phyloP scores from a whole-genome alignment of 2,888 invertebrate genomes.

The Cerceris ruficornis region DNA sequence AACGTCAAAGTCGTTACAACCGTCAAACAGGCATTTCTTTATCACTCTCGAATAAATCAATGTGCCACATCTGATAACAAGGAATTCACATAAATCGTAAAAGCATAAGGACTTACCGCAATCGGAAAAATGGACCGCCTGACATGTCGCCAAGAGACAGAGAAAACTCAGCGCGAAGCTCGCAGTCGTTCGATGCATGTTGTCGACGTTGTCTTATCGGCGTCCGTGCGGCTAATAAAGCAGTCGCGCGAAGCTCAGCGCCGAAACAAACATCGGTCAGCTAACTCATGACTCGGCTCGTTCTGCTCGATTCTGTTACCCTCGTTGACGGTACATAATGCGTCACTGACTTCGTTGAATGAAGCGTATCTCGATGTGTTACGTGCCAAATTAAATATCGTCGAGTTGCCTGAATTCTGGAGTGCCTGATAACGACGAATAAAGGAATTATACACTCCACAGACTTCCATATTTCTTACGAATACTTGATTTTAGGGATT shows the following conservation, averaged over 20 bases:
- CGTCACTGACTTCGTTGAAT: background rate
- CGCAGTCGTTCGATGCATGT: conserved; percentile 55
- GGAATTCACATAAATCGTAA: background rate
- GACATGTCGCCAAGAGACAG: conserved; percentile 16
- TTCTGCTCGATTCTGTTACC: background rate
- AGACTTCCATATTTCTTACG: too few relatives aligned
- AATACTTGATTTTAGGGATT: too few relatives aligned
- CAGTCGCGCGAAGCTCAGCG: conserved; percentile 6
- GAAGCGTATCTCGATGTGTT: conserved; percentile 16
- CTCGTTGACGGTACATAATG: background rate
- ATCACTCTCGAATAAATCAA: background rate
- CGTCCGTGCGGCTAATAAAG: conserved; percentile 52
- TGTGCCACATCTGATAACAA: background rate
- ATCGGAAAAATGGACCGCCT: conserved; percentile 32
- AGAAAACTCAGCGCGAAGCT: conserved; percentile 19
- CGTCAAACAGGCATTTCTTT: too few relatives aligned
- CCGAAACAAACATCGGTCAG: conserved; percentile 28
- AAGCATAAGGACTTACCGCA: conserved; percentile 35
- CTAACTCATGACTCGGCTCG: background rate
- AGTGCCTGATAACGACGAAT: too few relatives aligned
- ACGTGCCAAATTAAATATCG: conserved; percentile 10
- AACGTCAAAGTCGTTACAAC: too few relatives aligned
- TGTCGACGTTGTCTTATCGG: conserved; percentile 64
- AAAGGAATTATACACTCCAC: too few relatives aligned
- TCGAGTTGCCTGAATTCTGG: background rate